Conservation (phyloP, 2,797 vertebrate genomes). For the Parambassis ranga region DNA sequence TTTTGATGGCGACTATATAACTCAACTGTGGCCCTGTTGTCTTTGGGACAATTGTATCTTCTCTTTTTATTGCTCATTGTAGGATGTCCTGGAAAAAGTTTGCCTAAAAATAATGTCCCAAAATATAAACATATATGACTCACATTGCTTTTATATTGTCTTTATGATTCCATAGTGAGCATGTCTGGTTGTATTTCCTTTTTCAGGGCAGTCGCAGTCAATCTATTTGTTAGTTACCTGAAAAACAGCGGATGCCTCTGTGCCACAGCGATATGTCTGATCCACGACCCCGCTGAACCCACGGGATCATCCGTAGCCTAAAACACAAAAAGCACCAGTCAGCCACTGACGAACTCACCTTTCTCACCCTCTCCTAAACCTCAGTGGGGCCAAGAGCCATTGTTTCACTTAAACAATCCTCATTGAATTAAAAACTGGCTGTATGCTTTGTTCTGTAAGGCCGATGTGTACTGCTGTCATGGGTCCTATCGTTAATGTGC, state of each 20-base stretch:
- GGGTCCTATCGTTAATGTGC: conserved; percentile 82
- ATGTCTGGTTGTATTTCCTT: conserved; percentile 15
- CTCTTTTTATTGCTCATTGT: too few relatives aligned
- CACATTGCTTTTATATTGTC: conserved; percentile 21
- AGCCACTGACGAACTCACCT: conserved; percentile 69
- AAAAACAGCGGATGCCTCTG: conserved; percentile 66
- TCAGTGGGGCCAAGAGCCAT: conserved; percentile 63
- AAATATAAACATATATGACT: conserved; percentile 20
- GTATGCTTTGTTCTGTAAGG: conserved; percentile 70
- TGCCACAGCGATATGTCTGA: conserved; percentile 49
- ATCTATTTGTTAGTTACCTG: conserved; percentile 58
- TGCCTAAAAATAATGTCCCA: background rate
- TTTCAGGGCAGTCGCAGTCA: conserved; percentile 38
- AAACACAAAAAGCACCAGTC: conserved; percentile 62
- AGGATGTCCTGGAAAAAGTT: background rate
- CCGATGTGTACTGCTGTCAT: conserved; percentile 75
- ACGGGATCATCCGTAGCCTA: conserved; percentile 51
- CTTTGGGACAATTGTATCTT: too few relatives aligned
- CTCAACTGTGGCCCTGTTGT: too few relatives aligned
- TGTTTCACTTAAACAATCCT: conserved; percentile 81
- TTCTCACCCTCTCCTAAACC: conserved; percentile 76
- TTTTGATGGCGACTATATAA: too few relatives aligned
- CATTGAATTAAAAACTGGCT: conserved; percentile 77
- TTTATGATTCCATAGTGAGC: conserved; percentile 12
- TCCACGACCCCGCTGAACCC: conserved; percentile 51